phyloP scores from a whole-genome alignment of 2,797 vertebrate species.

The Darevskia mixta region DNA sequence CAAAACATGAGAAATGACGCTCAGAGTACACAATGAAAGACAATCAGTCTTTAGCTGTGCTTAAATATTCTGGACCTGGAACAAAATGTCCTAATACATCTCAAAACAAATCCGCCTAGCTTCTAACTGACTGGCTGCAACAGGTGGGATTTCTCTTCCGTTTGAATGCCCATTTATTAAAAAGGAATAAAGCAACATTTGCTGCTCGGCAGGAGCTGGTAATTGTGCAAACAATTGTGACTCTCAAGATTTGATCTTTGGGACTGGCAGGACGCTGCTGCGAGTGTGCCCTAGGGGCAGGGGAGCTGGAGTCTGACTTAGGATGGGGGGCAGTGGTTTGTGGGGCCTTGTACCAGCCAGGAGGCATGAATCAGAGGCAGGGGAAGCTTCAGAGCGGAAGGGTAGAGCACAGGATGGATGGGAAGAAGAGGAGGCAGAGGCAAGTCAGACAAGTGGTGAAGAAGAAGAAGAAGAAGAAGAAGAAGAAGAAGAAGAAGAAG shows the following conservation, averaged over 20 bases:
- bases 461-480: no score
- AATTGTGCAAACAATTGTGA: slow-evolving; percentile 29
- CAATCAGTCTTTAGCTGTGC: slow-evolving; percentile 39
- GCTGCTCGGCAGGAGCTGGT: background rate
- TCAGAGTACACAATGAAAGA: slow-evolving; percentile 46
- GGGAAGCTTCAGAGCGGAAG: no score
- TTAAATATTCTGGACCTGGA: slow-evolving; percentile 49
- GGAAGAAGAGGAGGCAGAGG: no score
- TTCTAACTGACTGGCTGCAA: slow-evolving; percentile 36
- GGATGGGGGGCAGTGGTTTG: no score
- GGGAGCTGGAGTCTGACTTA: no score
- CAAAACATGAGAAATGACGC: slow-evolving; percentile 50
- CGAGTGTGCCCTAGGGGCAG: no score
- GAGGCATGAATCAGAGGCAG: no score
- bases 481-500: no score
- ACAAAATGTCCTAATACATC: slow-evolving; percentile 56
- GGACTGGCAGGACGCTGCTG: rapidly evolving
- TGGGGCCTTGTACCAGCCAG: no score
- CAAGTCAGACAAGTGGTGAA: no score
- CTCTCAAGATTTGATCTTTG: slow-evolving; percentile 44
- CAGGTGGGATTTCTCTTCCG: slow-evolving; percentile 1
- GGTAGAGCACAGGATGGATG: no score
- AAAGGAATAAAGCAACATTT: slow-evolving; percentile 15
- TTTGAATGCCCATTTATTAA: slow-evolving; percentile 33
- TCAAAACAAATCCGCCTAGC: slow-evolving; percentile 42